Base-by-base conservation (phyloP, 2,888 invertebrate species). In the Hyposoter dolosus region DNA sequence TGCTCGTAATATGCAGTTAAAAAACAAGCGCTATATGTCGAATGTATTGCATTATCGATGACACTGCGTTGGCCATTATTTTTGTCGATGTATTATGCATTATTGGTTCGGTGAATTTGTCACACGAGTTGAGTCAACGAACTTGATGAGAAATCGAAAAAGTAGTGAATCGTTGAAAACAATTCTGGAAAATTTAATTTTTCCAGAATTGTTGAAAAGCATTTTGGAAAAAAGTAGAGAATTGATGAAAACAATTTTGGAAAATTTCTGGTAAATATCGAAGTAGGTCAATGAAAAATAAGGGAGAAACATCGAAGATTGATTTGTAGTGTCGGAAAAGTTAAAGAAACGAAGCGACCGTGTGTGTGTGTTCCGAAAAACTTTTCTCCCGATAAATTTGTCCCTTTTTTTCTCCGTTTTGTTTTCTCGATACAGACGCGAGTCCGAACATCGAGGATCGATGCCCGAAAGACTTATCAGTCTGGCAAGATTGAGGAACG, bases 391-490 rank as follows among this genome's bases (percentile, higher is more conserved):
- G 43, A 85, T 82, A 75, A 77, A 85, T 78, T 43, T 17, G 19
- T 9, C 9, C 43, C 15, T 43, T n/a, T 43, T 53, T 53, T n/a
- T 32, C 1, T 6, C 15, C n/a, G 12, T 5, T 45, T 15, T 10
- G 12, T 15, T 32, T 19, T 5, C 1, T 12, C 50, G 45, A 43
- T 80, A 45, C 77, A 86, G 86, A 63, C 63, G 78, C 50, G 82
- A 66, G 19, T 15, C 28, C 78, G 78, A 17, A 47, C 47, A n/a
- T 84, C 84, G 68, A 84, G 28, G 71, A 74, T 82, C 81, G 82
- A 83, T 60, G 53, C 32, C 9, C 80, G 77, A 35, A 72, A 56
- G 66, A 56, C 66, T 83, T 56, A 50, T 84, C 72, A 78, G 35
- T 74, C 79, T 40, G 32, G 15, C 3, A 45, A 63, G 75, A 82